Conservation (phyloP, 2,113 vertebrate species). For the Corythoichthys haematopterus region DNA sequence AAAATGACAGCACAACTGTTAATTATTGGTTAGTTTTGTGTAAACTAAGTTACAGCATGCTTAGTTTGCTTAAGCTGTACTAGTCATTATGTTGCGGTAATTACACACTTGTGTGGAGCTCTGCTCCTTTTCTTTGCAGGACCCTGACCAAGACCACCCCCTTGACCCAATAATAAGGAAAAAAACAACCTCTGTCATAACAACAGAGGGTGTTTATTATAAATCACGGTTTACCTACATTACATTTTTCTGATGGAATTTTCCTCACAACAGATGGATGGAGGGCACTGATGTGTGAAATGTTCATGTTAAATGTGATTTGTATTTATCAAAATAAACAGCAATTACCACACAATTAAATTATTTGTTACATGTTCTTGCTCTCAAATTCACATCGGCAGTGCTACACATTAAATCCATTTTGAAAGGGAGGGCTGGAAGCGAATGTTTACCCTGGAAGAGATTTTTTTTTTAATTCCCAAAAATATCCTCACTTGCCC, state of each 20-base stretch:
- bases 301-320: constrained; percentile 65
- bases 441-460: too few relatives aligned
- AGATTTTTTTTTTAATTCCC: too few relatives aligned
- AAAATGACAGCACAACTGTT: constrained; percentile 59
- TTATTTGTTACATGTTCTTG: too few relatives aligned
- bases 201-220: constrained; percentile 55
- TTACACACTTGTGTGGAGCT: constrained; percentile 50
- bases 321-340: constrained; percentile 70
- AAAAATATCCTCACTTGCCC: too few relatives aligned
- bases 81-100: constrained; percentile 56
- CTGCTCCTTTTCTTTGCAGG: constrained; percentile 37
- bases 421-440: too few relatives aligned
- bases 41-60: not conserved
- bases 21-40: constrained; percentile 34
- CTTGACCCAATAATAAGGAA: constrained; percentile 2
- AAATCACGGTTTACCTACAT: constrained; percentile 35
- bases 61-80: constrained; percentile 39
- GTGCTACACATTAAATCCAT: too few relatives aligned
- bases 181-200: not conserved
- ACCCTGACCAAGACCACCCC: constrained; percentile 25
- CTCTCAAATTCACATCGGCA: too few relatives aligned
- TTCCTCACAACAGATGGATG: constrained; percentile 40
- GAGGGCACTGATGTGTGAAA: constrained; percentile 40
- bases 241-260: constrained; percentile 29
- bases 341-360: constrained; percentile 17